Conservation (phyloP, 2,888 invertebrate species). For the Nomada hirtipes region DNA sequence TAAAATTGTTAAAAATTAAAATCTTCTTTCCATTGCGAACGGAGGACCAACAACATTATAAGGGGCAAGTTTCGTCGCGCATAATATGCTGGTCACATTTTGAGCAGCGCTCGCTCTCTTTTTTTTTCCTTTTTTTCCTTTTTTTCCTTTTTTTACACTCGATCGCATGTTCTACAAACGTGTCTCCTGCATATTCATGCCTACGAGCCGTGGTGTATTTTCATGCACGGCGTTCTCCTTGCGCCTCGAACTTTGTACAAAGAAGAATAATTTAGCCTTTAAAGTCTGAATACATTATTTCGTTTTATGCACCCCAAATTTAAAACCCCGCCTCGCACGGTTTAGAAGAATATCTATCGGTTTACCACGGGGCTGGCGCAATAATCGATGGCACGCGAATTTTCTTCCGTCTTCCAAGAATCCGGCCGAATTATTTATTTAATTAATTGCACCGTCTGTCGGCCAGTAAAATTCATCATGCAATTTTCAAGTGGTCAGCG, state of each 20-base stretch:
- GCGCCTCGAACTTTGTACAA: neutral
- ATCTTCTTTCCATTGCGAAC: too few species aligned
- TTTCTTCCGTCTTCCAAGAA: neutral
- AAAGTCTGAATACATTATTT: neutral
- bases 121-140: too few species aligned
- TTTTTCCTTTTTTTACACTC: neutral
- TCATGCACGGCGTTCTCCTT: neutral
- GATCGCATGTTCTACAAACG: conserved; percentile 23
- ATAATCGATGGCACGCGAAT: too few species aligned
- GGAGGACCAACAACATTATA: neutral
- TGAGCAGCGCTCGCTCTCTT: neutral
- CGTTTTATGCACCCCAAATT: too few species aligned
- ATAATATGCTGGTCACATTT: neutral
- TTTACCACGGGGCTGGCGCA: too few species aligned
- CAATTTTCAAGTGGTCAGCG: neutral
- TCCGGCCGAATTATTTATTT: too few species aligned
- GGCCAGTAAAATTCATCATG: neutral
- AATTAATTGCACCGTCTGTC: neutral
- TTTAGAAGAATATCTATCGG: too few species aligned
- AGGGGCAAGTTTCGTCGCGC: neutral
- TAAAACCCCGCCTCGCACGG: too few species aligned
- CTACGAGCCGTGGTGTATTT: neutral
- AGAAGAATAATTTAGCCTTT: neutral
- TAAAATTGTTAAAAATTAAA: too few species aligned
- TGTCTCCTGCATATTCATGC: conserved; percentile 15